Conservation (phyloP, 2,888 invertebrate genomes). For the Chymomyza procnemis region DNA sequence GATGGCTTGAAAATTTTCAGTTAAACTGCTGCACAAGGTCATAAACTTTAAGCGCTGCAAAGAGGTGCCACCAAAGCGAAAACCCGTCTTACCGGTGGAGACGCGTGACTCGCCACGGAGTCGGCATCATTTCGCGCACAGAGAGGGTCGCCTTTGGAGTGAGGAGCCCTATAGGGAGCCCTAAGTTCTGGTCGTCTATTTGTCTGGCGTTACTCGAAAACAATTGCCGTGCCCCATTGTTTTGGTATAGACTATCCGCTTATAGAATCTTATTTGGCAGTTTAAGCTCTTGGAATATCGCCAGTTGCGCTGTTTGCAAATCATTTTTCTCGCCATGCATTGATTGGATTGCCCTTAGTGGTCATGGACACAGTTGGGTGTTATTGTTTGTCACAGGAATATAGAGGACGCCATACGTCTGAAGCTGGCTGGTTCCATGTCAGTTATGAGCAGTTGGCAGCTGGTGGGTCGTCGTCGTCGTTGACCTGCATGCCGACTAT, state of each 20-base stretch:
- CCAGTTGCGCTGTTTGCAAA: background rate
- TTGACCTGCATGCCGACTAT: constrained; percentile 31
- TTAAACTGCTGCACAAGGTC: background rate
- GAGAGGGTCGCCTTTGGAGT: constrained; percentile 22
- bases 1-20: constrained; percentile 9
- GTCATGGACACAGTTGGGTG: constrained; percentile 19
- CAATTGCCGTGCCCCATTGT: constrained; percentile 29
- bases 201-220: constrained; percentile 28
- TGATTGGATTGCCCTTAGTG: constrained; percentile 36
- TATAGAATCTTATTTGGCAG: constrained; percentile 67
- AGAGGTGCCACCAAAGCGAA: background rate
- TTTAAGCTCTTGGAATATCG: constrained; percentile 60
- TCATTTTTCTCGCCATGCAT: no score
- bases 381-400: constrained; percentile 50
- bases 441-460: constrained; percentile 20
- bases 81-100: constrained; percentile 3
- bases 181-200: constrained; percentile 39
- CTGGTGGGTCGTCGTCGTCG: constrained; percentile 16
- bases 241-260: constrained; percentile 44
- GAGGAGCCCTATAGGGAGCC: constrained; percentile 20
- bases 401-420: constrained; percentile 37
- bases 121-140: background rate
- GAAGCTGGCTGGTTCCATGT: constrained; percentile 44
- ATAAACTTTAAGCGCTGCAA: background rate
- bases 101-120: background rate